These are phyloP conservation scores for Pangasius krempfi DNA, from an alignment of 2,797 vertebrate genomes.

Conservation along the genomic window DNA sequence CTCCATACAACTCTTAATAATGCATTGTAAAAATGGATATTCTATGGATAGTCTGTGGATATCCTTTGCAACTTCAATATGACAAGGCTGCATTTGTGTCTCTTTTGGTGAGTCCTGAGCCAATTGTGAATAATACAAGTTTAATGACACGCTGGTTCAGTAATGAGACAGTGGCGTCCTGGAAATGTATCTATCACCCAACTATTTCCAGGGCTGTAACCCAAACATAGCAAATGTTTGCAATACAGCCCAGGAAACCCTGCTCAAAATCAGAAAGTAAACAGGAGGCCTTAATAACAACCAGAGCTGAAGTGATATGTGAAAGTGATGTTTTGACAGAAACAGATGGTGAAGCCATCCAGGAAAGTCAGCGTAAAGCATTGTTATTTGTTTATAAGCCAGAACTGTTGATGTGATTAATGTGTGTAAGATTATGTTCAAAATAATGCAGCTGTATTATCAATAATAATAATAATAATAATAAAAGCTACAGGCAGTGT, in stretches of 20 bases:
- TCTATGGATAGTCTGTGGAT: neutral
- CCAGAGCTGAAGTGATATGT: neutral
- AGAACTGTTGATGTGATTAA: slow-evolving; percentile 35
- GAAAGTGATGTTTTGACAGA: slow-evolving; percentile 14
- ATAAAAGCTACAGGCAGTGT: too few relatives aligned
- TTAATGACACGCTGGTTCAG: neutral
- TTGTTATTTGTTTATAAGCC: slow-evolving; percentile 8
- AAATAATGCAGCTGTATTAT: neutral
- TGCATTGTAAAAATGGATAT: neutral
- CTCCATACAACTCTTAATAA: neutral
- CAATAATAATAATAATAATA: neutral
- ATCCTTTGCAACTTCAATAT: neutral
- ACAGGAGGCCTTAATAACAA: neutral
- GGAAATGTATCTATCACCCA: neutral
- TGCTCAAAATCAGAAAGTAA: neutral
- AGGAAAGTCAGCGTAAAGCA: slow-evolving; percentile 16
- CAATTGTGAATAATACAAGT: neutral
- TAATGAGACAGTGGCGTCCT: neutral
- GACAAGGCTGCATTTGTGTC: neutral
- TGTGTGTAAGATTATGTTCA: neutral
- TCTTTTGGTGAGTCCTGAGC: neutral
- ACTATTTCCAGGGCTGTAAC: neutral
- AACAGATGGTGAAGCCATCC: slow-evolving; percentile 30
- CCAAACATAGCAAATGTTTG: neutral
- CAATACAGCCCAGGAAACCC: neutral